Conservation (phyloP, 2,888 invertebrate species). For the Pseudococcus viburni region DNA sequence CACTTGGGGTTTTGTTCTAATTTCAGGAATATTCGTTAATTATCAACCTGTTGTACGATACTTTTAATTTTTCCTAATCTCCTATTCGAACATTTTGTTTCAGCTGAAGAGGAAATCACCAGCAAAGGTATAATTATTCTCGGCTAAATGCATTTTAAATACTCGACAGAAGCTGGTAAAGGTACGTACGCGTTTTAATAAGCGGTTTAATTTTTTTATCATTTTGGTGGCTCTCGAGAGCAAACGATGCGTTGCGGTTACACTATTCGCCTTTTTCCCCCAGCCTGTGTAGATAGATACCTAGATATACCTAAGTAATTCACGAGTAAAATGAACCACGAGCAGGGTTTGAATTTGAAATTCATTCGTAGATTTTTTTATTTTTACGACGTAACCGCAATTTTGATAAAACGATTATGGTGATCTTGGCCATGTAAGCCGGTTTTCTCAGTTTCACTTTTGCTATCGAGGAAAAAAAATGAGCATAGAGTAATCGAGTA, state of each 20-base stretch:
- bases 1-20: background rate
- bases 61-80: conserved; percentile 18
- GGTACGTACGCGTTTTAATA: background rate
- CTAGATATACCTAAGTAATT: background rate
- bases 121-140: background rate
- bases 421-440: conserved; percentile 28
- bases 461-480: conserved; percentile 18
- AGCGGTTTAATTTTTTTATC: conserved; percentile 28
- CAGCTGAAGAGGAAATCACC: background rate
- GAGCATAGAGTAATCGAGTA: conserved; percentile 1
- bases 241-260: conserved; percentile 35
- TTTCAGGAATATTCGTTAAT: background rate
- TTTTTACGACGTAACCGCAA: conserved; percentile 13
- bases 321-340: background rate
- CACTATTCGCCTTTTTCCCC: conserved; percentile 3
- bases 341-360: background rate
- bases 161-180: conserved; percentile 7
- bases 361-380: background rate
- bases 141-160: conserved; percentile 7
- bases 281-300: background rate
- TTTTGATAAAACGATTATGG: conserved; percentile 11
- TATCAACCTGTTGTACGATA: background rate
- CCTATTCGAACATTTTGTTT: background rate
- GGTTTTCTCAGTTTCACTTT: conserved; percentile 43
- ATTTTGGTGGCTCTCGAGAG: conserved; percentile 14